These are phyloP conservation scores for Sebastes matsubarae DNA, from an alignment of 2,797 vertebrate genomes.

Conservation along the genomic window DNA sequence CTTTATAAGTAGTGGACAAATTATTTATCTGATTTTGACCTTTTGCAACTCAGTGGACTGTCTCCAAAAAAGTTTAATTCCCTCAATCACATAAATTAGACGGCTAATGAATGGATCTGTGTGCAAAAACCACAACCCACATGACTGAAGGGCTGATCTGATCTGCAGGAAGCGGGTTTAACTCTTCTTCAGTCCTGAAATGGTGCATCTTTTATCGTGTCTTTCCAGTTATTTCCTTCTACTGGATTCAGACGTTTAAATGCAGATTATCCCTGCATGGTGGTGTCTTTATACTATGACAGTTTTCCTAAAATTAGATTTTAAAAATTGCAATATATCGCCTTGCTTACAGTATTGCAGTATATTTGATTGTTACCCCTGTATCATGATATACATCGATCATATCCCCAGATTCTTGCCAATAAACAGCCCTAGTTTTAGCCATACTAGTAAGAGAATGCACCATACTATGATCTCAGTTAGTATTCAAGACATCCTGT, in stretches of 20 bases:
- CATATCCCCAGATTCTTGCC: too few relatives aligned
- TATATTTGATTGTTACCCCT: too few relatives aligned
- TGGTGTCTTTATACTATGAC: accelerated
- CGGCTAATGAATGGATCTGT: not conserved
- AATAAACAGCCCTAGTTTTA: not conserved
- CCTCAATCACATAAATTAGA: not conserved
- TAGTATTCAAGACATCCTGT: not conserved
- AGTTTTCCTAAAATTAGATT: too few relatives aligned
- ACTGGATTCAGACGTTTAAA: not conserved
- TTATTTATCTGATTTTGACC: not conserved
- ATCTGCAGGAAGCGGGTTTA: not conserved
- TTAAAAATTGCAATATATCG: too few relatives aligned
- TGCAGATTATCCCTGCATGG: not conserved
- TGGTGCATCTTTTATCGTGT: not conserved
- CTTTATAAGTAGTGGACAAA: not conserved
- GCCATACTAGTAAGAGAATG: not conserved
- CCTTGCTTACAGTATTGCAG: accelerated
- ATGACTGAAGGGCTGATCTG: not conserved
- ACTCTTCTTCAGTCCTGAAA: not conserved
- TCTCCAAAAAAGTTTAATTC: not conserved
- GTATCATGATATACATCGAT: too few relatives aligned
- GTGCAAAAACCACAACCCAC: not conserved
- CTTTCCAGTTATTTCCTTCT: not conserved
- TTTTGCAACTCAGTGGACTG: not conserved
- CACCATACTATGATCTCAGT: not conserved